These are phyloP conservation scores for Elaphurus davidianus DNA, from an alignment of 2,113 vertebrate species.

Conservation along the genomic window DNA sequence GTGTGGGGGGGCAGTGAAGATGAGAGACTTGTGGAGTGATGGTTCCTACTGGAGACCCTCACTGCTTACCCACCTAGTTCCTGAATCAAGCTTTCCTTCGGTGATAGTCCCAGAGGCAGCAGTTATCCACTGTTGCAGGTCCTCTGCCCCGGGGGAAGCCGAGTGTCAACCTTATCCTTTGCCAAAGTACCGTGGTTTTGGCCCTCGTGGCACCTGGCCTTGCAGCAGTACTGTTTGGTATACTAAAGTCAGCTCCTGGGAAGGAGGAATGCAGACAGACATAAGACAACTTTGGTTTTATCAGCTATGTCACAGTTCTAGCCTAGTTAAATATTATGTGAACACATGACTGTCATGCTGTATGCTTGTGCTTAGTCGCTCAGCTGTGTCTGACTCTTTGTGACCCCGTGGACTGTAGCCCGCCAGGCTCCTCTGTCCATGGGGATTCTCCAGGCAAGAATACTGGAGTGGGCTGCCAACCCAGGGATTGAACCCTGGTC, in stretches of 20 bases:
- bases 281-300: neutral
- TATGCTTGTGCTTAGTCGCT: neutral
- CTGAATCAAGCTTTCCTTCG: neutral
- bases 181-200: neutral
- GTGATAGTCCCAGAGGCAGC: neutral
- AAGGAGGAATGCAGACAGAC: neutral
- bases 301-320: neutral
- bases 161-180: neutral
- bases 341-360: neutral
- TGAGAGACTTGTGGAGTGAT: neutral
- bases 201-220: neutral
- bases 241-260: neutral
- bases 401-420: neutral
- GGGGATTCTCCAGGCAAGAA: neutral
- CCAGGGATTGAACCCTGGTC: neutral
- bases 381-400: neutral
- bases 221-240: neutral
- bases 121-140: neutral
- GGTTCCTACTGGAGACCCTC: neutral
- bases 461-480: neutral
- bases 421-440: neutral
- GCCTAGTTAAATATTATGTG: neutral
- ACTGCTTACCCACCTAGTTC: neutral
- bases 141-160: neutral
- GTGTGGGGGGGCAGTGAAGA: neutral